Conservation (phyloP, 1,140 invertebrate genomes). For the Nasonia giraulti region DNA sequence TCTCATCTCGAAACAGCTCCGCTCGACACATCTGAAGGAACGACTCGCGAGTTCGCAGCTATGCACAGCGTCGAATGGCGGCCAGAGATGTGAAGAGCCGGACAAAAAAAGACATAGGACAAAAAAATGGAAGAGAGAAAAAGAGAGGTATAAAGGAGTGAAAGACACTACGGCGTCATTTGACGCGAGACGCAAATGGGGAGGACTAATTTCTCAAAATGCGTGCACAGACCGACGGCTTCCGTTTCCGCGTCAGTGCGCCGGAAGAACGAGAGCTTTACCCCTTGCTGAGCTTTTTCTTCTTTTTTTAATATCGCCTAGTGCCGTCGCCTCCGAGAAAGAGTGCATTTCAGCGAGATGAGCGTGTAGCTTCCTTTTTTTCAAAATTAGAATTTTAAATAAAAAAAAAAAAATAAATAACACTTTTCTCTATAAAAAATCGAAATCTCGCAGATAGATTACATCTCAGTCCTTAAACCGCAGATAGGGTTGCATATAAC, state of each 20-base stretch:
- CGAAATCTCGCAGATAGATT: no score
- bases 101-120: background rate
- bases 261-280: constrained; percentile 54
- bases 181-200: constrained; percentile 38
- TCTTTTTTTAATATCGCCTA: constrained; percentile 72
- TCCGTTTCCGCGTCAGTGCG: constrained; percentile 67
- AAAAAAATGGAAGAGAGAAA: background rate
- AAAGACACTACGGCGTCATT: background rate
- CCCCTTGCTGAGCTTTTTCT: background rate
- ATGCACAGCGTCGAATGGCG: background rate
- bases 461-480: no score
- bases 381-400: no score
- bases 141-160: constrained; percentile 1
- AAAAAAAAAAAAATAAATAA: no score
- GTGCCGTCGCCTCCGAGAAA: constrained; percentile 54
- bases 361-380: background rate
- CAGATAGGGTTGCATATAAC: no score
- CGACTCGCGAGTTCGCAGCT: background rate
- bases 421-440: no score
- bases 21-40: background rate
- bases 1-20: background rate
- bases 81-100: background rate
- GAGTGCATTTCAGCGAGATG: background rate
- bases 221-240: constrained; percentile 44
- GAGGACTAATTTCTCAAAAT: constrained; percentile 72